Percentiles rank a stretch among this genome's conserved stretches.
Conservation (phyloP, 2,888 invertebrate genomes). For the Xestoiulus laeticollis region DNA sequence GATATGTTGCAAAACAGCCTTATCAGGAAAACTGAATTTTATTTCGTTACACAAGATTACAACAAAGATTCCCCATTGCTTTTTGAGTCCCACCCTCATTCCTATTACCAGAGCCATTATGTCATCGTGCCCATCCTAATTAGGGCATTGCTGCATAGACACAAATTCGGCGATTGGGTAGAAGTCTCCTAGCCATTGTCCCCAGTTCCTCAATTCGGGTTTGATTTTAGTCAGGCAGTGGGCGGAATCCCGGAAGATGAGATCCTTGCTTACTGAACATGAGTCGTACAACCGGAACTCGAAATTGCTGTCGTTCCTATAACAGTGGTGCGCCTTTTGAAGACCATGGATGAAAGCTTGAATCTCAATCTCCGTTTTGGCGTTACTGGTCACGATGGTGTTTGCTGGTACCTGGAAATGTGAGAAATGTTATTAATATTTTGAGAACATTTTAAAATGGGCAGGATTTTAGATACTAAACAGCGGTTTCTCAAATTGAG, state of each 20-base stretch:
- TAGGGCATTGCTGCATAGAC: not conserved
- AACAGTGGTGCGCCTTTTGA: not conserved
- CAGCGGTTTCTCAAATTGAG: too few species aligned
- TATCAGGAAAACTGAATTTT: not conserved
- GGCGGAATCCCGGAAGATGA: slow-evolving; percentile 44
- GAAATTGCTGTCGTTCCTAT: not conserved
- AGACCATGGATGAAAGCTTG: slow-evolving; percentile 2
- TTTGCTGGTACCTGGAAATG: slow-evolving; percentile 40
- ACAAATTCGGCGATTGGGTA: not conserved
- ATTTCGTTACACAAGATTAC: not conserved
- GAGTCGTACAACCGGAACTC: slow-evolving; percentile 38
- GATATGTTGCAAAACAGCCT: too few species aligned
- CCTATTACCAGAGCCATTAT: not conserved
- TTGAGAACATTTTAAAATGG: not conserved
- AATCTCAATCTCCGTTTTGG: not conserved
- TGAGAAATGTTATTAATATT: not conserved
- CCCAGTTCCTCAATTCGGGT: not conserved
- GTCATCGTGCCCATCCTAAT: not conserved
- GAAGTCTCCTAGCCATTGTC: not conserved
- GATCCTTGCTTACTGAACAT: not conserved
- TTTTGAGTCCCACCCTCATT: not conserved
- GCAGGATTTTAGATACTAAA: too few species aligned
- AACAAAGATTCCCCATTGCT: not conserved
- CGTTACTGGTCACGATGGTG: slow-evolving; percentile 33
- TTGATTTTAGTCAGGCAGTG: not conserved